Base-by-base conservation (phyloP, 1,140 invertebrate genomes). In the Maconellicoccus hirsutus region DNA sequence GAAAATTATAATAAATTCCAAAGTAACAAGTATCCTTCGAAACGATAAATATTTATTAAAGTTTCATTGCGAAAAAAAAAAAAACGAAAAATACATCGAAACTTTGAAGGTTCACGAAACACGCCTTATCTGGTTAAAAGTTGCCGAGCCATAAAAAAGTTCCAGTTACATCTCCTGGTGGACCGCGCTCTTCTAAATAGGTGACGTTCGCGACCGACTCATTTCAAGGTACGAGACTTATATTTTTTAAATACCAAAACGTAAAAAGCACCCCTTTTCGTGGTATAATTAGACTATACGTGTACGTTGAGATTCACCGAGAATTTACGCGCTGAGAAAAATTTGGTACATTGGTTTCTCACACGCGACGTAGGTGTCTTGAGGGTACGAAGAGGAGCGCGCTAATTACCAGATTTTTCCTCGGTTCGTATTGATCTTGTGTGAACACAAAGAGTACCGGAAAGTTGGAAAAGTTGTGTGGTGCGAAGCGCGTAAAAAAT, bases 91-190 rank as follows among this genome's bases (percentile, higher is more conserved):
- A 14, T 16, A 52, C n/a, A 14, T 52, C 42, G 42, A 52, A 52
- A 52, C 6, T 52, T 14, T 19, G 42, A 52, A 52, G n/a, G 42
- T 52, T 52, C 42, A 16, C 42, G n/a, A 52, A 52, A 52, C 42
- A 52, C 42, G 42, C 42, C 42, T 16, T 52, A 8, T 52, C 42
- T 52, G 42, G 42, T 52, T 14, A 19, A 52, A 52, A 52, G 42
- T 52, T 52, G 42, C 10, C 42, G 42, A 52, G 42, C 42, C 42
- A 52, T 52, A 52, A 52, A 52, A 52, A 52, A 52, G 42, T 52
- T 52, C 42, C 16, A 52, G 42, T 52, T 52, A 52, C 42, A 52
- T 52, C 42, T 52, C 6, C 42, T 52, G 42, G 42, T 52, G 42
- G 42, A 52, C 42, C 42, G 4, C 42, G 42, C 42, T 52, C 42